Evolutionary conservation across 2,888 invertebrate genomes (phyloP), one percentile per base, ranked within the genome.

Genomic region (Diplolepis rosae): DNA sequence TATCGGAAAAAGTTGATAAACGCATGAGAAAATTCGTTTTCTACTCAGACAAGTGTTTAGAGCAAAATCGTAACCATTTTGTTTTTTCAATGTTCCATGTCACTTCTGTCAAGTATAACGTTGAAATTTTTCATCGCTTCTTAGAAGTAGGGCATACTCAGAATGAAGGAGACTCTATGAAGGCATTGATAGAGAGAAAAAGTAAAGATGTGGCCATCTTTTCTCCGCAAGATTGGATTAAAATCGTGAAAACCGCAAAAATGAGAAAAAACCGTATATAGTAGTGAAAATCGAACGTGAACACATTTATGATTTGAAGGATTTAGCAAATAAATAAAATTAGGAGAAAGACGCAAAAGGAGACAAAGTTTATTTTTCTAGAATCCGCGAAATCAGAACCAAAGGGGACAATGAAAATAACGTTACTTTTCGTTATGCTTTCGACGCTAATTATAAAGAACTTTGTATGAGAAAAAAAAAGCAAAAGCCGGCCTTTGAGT

Each of bases 101-200:
- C 39, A 73, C 77, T 28, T 65, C 78, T 13, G 70, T 69, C 27
- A 76, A 77, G 32, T 77, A 73, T 65, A 71, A 78, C 30, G 75
- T 83, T 18, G 70, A 70, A 24, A 80, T 83, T 56, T 70, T 66
- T n/a, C 82, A 83, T 71, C 73, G 73, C 6, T 81, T 80, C 74
- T 68, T 83, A 15, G 78, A 77, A 73, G 74, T 77, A 32, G 82
- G 79, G 6, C 82, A 82, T 65, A 83, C 82, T n/a, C 79, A 82
- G 74, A 77, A 78, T 61, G 82, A 83, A 66, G 80, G 80, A 1
- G 81, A 82, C n/a, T 78, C 78, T 11, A 74, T 81, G 42, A 82
- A 83, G 67, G 78, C 81, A 13, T 45, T 76, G 27, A 80, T 80
- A 15, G 82, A 80, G 56, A 24, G 73, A 28, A 15, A 30, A 69